Base-by-base conservation (phyloP, 2,797 vertebrate species). In the Spea hammondii region DNA sequence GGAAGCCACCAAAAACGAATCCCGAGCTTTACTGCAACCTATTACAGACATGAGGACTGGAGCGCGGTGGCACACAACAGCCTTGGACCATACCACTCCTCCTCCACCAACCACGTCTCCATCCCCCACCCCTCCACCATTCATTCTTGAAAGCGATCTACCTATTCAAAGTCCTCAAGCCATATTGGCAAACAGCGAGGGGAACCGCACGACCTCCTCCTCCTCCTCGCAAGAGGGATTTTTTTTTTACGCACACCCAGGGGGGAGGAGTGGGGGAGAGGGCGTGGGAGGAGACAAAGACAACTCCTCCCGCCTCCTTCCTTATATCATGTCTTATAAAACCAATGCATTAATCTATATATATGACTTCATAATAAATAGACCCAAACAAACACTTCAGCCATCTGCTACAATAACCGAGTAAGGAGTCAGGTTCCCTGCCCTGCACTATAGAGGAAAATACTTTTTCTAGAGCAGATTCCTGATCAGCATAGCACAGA, bases 1-100 rank as follows among this genome's bases (percentile, higher is more conserved):
- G 60, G 67, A 77, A 87, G 85, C 84, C 86, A 83, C 85, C 74
- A 84, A 83, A 80, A 66, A 84, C 80, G 65, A 82, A 64, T 62
- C 59, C 14, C 14, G 53, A 76, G 74, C 72, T 64, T 77, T 83
- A 83, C 85, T 86, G 87, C 85, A 83, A 75, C 85, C 10, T 65
- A 54, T 53, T 65, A 70, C 14, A 69, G 57, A 68, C 72, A 60
- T 66, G 54, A 71, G 46, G 64, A 9, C 11, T 14, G 4, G 48
- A 45, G 44, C 32, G 5, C 59, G 12, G 49, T 1, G 50, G 32
- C 44, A 44, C 17, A 53, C 48, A 51, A 65, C 54, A 51, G 65
- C 72, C 67, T 54, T n/a, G 13, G n/a, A 48, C 60, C 70, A 46
- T 49, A 45, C 70, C 76, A 64, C 54, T 17, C 65, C 54, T 46